Evolutionary conservation across 2,797 vertebrate species (phyloP), one percentile per base, ranked within the genome.

Genomic region (Chrysocyon brachyurus): DNA sequence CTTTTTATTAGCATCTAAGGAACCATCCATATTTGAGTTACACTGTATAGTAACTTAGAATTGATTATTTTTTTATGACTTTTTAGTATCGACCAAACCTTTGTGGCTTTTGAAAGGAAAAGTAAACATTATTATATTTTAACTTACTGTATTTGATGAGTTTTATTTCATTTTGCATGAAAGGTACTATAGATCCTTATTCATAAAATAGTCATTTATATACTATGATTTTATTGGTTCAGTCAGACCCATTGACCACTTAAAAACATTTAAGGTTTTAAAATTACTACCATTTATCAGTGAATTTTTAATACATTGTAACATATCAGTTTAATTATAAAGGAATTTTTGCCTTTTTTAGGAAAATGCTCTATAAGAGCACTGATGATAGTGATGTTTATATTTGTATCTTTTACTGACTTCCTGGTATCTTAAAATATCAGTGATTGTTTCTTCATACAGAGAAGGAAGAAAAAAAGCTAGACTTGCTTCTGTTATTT

Each of bases 131-230:
- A 89, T 87, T 97, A 94, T 89, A 83, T 85, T 57, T 91, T 97
- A 90, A 85, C n/a, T 85, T 90, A 85, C 0, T 64, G 5, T 95
- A 90, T 79, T 97, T 93, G 77, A 83, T 68, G 57, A 61, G 9
- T 66, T 91, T 84, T 72, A 81, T 96, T 97, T 92, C 36, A 66
- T 85, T 75, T 97, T 89, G n/a, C 68, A 54, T 95, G 85, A 86
- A 90, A 91, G 57, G 4, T 91, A 61, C 21, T 73, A 54, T 54
- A 86, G 56, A 83, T n/a, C 24, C 11, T 92, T 92, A 86, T 52
- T 40, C 14, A 66, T 12, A 92, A 66, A 87, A 59, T 72, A 94
- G 86, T 90, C 56, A 21, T 84, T 91, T 94, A 57, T 52, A 26
- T 72, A 46, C 40, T 54, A 1, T 91, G 73, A 75, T 82, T 93